Evolutionary conservation across 35 echinoderm and acorn worm species (phyloP).

Genomic region (Strongylocentrotus purpuratus): DNA sequence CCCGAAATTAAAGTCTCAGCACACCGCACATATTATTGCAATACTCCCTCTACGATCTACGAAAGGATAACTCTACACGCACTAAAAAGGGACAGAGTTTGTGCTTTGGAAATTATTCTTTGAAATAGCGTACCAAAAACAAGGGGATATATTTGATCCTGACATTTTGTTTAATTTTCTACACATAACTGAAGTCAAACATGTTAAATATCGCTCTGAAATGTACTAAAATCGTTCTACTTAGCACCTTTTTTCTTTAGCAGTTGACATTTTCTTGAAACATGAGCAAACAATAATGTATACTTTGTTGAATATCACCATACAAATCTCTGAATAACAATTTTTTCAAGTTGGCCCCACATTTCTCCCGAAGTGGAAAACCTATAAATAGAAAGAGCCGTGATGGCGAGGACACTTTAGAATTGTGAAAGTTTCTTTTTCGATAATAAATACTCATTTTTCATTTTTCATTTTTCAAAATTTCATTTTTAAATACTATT

Average conservation of each 20-base stretch:
- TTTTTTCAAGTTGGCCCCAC: not conserved
- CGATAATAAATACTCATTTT: too few species aligned
- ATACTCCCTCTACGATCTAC: conserved; percentile 16
- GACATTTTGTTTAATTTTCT: not conserved
- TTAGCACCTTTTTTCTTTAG: not conserved
- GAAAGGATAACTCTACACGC: not conserved
- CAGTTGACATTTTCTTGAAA: not conserved
- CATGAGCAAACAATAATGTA: conserved; percentile 9
- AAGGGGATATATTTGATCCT: not conserved
- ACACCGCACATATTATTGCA: conserved; percentile 11
- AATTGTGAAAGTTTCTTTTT: conserved; percentile 37
- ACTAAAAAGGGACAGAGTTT: not conserved
- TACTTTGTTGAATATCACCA: not conserved
- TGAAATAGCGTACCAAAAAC: not conserved
- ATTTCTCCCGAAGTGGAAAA: not conserved
- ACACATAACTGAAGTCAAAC: not conserved
- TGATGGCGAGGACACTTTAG: not conserved
- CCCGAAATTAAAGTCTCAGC: not conserved
- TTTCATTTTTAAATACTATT: conserved; percentile 22
- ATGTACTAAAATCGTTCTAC: not conserved
- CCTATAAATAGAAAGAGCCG: not conserved
- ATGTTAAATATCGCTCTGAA: not conserved
- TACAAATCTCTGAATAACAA: not conserved
- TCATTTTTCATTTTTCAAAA: too few species aligned
- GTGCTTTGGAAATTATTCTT: not conserved